These are phyloP conservation scores for Simalia tracyae DNA, from an alignment of 2,797 vertebrate species.

Conservation along the genomic window DNA sequence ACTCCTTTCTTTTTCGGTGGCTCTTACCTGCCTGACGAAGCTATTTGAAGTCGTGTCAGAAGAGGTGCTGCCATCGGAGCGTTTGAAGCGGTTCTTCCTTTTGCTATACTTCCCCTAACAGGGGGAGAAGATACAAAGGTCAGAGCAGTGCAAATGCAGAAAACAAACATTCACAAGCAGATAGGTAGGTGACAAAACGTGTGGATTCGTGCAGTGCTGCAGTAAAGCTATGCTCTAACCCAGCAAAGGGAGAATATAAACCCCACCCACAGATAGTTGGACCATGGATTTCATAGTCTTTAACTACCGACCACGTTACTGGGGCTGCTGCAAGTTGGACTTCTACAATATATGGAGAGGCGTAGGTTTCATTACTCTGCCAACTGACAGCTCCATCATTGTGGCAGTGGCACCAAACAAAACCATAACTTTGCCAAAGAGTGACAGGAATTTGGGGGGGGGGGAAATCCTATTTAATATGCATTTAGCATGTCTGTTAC, in stretches of 20 bases:
- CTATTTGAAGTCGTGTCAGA: slow-evolving; percentile 98
- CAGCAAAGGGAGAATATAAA: background rate
- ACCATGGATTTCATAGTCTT: too few species aligned
- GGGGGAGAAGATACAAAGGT: background rate
- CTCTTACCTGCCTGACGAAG: slow-evolving; percentile 93
- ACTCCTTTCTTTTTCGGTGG: background rate
- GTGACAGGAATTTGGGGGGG: background rate
- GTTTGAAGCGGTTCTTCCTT: slow-evolving; percentile 94
- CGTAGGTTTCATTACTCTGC: background rate
- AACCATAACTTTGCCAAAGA: background rate
- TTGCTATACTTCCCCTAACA: slow-evolving; percentile 90
- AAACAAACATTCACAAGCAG: background rate
- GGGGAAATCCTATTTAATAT: background rate
- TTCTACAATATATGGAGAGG: background rate
- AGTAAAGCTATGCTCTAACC: background rate
- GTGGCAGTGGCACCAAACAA: background rate
- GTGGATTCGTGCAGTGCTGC: background rate
- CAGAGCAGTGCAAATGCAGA: background rate
- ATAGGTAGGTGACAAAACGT: background rate
- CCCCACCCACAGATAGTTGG: background rate
- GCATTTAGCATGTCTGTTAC: background rate
- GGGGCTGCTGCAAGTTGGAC: background rate
- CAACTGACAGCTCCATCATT: background rate
- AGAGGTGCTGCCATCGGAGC: slow-evolving; percentile 94
- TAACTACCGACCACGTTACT: background rate